Evolutionary conservation across 2,113 vertebrate species (phyloP), one percentile per base, ranked within the genome.

Genomic region (Aythya baeri): DNA sequence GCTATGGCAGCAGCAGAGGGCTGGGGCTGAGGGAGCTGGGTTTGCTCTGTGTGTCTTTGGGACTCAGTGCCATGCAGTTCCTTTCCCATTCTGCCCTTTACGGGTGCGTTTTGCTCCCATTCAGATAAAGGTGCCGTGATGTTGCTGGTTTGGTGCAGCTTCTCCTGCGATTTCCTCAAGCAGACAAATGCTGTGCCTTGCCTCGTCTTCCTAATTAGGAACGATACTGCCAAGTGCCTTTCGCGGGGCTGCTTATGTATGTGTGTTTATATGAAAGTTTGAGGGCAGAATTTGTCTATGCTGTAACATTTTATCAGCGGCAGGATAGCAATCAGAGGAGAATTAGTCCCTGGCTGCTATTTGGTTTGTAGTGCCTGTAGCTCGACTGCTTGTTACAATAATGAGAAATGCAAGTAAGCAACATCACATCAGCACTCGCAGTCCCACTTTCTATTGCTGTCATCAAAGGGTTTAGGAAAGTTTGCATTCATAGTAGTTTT

Each of bases 381-480:
- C 67, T 25, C 29, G 34, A 36, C 16, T 68, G 89, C 89, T 95
- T 25, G 71, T 93, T 94, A 77, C 41, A 83, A 34, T 92, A 76
- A 96, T 44, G 93, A 93, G 93, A 91, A 91, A 88, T 58, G 57
- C 61, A 58, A 94, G 86, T 38, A 26, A 89, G 92, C 75, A 68
- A 79, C 65, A n/a, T 59, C 61, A 3, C 80, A 86, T 43, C 93
- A 76, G 85, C 71, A 32, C 66, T 91, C 36, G 70, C 86, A 96
- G 91, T 54, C 90, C 93, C 71, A 82, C 94, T 97, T 97, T 96
- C 95, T 96, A 89, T 94, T 96, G 93, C 86, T 84, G 95, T 90
- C 93, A 94, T 97, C 95, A 94, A 96, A 96, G 88, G 49, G 11
- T 66, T 93, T 59, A 78, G 96, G 96, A 85, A 87, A 94, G 95